Base-by-base conservation (phyloP, 2,888 invertebrate genomes). In the Trisateles emortualis region DNA sequence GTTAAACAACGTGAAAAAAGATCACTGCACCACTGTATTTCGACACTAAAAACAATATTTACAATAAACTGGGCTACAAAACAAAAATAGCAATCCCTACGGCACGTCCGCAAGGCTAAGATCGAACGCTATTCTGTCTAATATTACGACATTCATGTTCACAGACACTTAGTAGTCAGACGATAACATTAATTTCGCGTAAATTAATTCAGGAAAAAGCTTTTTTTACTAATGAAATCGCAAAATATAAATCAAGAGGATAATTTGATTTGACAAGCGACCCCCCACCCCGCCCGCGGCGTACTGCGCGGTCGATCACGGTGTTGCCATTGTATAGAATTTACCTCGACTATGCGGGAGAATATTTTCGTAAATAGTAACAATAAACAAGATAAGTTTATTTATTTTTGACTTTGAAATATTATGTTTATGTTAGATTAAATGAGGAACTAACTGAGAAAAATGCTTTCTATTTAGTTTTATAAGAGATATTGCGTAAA, bases 21-120 rank as follows among this genome's bases (percentile, higher is more conserved):
- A 62, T 52, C 65, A 76, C 74, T 76, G 76, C 76, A 82, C 70
- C 78, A 72, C 64, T 57, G 68, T 66, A 77, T 79, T 87, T 84
- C 88, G 76, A 83, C 83, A 88, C 78, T 74, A 82, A 86, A 85
- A 84, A 88, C 88, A 90, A 88, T 91, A 89, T 90, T 88, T 89
- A 89, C 86, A 77, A 80, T 83, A 78, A 88, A 85, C 79, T 84
- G 84, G 83, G 85, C 84, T 87, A 79, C 82, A 79, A 84, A 88
- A 90, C 84, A 84, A 89, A 91, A 92, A 92, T 92, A 91, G 89
- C 72, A 66, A 64, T 74, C 72, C 67, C 67, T 68, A 69, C 59
- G 66, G 71, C 53, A 59, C 70, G 71, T 44, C 53, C 52, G 47
- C 61, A 24, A 46, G 29, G 59, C 60, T 64, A 51, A 40, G 32